Conservation (phyloP, 2,113 vertebrate genomes). For the Cichladusa arquata region DNA sequence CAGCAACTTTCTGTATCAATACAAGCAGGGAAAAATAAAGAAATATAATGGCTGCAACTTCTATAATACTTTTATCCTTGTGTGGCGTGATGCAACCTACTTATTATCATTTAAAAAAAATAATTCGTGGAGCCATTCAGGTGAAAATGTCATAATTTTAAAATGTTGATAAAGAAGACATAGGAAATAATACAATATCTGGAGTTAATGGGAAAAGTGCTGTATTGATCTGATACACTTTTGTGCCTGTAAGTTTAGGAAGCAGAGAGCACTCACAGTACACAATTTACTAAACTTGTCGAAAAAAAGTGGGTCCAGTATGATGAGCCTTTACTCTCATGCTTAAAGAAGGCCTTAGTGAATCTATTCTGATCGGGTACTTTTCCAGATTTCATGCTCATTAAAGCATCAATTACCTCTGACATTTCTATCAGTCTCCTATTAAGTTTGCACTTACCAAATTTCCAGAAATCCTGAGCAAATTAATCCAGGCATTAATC, state of each 20-base stretch:
- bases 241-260: neutral
- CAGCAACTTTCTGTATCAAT: neutral
- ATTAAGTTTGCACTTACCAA: conserved; percentile 64
- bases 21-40: neutral
- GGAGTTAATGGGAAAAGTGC: neutral
- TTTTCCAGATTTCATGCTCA: conserved; percentile 58
- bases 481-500: conserved; percentile 69
- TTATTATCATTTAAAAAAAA: neutral
- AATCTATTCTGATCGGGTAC: neutral
- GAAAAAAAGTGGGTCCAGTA: neutral
- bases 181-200: neutral
- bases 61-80: neutral
- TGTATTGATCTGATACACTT: neutral
- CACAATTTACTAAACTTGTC: neutral
- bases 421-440: conserved; percentile 65
- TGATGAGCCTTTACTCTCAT: neutral
- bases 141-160: neutral
- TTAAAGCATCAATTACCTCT: conserved; percentile 67
- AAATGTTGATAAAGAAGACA: neutral
- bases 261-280: neutral
- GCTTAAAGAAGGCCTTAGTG: neutral
- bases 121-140: neutral
- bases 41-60: neutral
- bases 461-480: conserved; percentile 67
- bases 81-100: neutral